Percentiles rank a stretch among this genome's conserved stretches.
phyloP scores from a whole-genome alignment of 1,140 invertebrate genomes.

The Scylla paramamosain region DNA sequence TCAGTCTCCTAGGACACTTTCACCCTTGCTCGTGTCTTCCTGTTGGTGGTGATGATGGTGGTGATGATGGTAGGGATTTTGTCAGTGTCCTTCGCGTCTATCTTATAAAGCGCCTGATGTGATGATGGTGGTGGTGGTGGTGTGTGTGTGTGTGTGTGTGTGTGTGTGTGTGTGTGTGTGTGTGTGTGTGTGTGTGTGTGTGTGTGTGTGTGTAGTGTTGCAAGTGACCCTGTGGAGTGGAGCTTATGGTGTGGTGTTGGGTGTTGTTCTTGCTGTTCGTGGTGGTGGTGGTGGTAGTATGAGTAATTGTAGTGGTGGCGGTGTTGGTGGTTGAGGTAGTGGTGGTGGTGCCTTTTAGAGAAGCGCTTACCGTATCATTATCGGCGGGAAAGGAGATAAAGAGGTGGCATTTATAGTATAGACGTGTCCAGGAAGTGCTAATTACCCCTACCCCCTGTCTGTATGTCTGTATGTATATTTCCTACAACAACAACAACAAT shows the following conservation, averaged over 20 bases:
- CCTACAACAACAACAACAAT: too few relatives aligned
- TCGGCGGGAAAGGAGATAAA: background rate
- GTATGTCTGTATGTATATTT: background rate
- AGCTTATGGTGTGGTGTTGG: background rate
- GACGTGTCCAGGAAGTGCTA: background rate
- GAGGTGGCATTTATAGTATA: background rate
- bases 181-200: slow-evolving; percentile 21
- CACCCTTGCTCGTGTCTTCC: too few relatives aligned
- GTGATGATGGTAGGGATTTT: background rate
- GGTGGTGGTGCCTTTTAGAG: too few relatives aligned
- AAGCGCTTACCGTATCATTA: background rate
- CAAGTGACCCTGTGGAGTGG: background rate
- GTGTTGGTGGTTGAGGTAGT: background rate
- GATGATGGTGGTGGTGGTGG: background rate
- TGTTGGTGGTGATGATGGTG: background rate
- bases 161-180: background rate
- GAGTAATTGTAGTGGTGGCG: background rate
- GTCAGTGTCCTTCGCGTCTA: background rate
- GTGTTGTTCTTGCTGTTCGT: background rate
- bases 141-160: background rate
- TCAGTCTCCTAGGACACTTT: too few relatives aligned
- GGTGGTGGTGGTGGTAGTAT: background rate
- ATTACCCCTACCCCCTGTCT: background rate
- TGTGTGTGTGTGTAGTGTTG: background rate
- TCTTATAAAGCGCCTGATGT: background rate